Conservation (phyloP, 2,113 vertebrate genomes). For the Oncorhynchus nerka region DNA sequence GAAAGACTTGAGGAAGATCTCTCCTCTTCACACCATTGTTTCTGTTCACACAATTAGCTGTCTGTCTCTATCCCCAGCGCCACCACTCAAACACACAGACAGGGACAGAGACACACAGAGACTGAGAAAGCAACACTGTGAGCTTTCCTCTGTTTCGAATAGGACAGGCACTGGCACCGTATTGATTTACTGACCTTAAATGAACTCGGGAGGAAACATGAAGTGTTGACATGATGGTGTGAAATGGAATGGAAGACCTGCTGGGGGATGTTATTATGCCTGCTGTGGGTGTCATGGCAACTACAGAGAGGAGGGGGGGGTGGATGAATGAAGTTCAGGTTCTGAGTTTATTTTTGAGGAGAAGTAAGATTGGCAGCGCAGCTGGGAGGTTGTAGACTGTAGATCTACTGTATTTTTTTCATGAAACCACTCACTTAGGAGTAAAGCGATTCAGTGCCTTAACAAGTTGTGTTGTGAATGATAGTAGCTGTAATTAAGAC, state of each 20-base stretch:
- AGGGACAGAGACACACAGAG: slow-evolving; percentile 12
- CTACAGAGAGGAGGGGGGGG: background rate
- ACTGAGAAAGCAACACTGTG: background rate
- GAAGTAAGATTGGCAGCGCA: background rate
- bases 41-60: slow-evolving; percentile 46
- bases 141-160: too few species aligned
- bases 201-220: slow-evolving; percentile 39
- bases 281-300: background rate
- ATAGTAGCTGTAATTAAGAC: background rate
- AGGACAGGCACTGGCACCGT: background rate
- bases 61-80: slow-evolving; percentile 32
- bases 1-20: slow-evolving; percentile 25
- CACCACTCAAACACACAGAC: slow-evolving; percentile 8
- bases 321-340: background rate
- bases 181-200: slow-evolving; percentile 30
- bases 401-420: background rate
- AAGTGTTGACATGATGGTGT: slow-evolving; percentile 25
- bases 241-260: background rate
- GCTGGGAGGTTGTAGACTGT: background rate
- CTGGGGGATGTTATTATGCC: slow-evolving; percentile 28
- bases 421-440: background rate
- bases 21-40: slow-evolving; percentile 29
- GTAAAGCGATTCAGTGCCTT: background rate
- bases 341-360: background rate
- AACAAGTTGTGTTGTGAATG: background rate